Conservation (phyloP, 2,113 vertebrate genomes). For the Cyanocitta stelleri region DNA sequence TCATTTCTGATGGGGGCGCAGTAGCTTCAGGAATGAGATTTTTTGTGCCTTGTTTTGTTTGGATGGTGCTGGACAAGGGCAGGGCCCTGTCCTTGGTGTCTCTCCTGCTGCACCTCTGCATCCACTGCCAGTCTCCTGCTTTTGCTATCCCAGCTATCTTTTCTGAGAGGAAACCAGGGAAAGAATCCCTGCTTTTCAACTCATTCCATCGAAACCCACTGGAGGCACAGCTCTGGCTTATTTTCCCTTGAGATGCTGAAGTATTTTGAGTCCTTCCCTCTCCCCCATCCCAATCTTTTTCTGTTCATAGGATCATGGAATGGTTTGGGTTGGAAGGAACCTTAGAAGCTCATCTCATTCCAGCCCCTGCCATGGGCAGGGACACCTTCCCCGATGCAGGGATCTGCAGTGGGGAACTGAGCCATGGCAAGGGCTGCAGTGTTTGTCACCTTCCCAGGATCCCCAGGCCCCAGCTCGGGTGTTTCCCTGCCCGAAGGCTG, state of each 20-base stretch:
- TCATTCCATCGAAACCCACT: background rate
- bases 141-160: background rate
- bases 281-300: fast-evolving
- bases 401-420: background rate
- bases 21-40: background rate
- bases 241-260: background rate
- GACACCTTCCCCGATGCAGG: background rate
- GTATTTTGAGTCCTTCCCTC: background rate
- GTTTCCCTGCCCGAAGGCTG: background rate
- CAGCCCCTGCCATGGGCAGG: background rate
- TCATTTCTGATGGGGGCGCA: background rate
- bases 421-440: fast-evolving
- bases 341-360: background rate
- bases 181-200: background rate
- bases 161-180: background rate
- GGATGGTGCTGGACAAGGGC: background rate
- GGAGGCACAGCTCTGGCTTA: fast-evolving
- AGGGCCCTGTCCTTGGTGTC: background rate
- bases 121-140: background rate
- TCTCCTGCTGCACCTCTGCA: background rate
- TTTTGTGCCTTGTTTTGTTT: background rate
- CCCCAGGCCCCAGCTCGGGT: fast-evolving
- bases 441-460: fast-evolving
- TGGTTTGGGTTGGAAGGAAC: background rate
- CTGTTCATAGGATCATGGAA: fast-evolving